Percentiles rank a stretch among this genome's conserved stretches.
These are phyloP conservation scores for Orchestia grillus DNA, from an alignment of 1,140 invertebrate genomes.

Conservation along the genomic window DNA sequence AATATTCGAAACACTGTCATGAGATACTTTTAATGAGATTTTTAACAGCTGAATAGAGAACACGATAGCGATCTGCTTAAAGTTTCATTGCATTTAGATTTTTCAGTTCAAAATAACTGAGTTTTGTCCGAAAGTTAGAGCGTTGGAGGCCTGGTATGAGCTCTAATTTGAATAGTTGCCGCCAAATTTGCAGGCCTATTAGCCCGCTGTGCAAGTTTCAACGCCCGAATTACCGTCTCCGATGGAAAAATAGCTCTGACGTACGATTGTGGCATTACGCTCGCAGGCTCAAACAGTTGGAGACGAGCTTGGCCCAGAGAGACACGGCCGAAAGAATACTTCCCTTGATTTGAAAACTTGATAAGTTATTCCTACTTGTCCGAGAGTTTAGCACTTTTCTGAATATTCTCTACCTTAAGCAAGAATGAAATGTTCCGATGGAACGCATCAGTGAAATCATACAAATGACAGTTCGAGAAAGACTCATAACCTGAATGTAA, in stretches of 20 bases:
- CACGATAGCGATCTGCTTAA: conserved; percentile 15
- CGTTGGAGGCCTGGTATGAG: conserved; percentile 34
- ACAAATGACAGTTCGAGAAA: no score
- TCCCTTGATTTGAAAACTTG: neutral
- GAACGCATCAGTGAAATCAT: no score
- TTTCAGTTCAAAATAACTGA: conserved; percentile 26
- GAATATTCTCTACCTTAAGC: neutral
- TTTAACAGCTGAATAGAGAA: neutral
- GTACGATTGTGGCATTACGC: neutral
- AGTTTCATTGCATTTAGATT: conserved; percentile 21
- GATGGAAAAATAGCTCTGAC: conserved; percentile 43
- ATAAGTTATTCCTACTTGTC: neutral
- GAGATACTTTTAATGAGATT: neutral
- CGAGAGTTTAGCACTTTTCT: neutral
- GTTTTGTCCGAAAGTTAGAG: neutral
- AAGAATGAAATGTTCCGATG: no score
- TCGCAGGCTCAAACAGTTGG: neutral
- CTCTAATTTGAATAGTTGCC: conserved; percentile 56
- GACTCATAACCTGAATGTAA: no score
- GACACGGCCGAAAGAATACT: neutral
- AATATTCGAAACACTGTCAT: neutral
- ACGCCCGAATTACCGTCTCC: conserved; percentile 23
- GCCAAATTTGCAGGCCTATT: conserved; percentile 54
- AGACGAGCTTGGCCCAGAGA: neutral
- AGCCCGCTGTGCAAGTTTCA: conserved; percentile 44